Conservation (phyloP, 2,888 invertebrate genomes). For the Leucoptera coffeella region DNA sequence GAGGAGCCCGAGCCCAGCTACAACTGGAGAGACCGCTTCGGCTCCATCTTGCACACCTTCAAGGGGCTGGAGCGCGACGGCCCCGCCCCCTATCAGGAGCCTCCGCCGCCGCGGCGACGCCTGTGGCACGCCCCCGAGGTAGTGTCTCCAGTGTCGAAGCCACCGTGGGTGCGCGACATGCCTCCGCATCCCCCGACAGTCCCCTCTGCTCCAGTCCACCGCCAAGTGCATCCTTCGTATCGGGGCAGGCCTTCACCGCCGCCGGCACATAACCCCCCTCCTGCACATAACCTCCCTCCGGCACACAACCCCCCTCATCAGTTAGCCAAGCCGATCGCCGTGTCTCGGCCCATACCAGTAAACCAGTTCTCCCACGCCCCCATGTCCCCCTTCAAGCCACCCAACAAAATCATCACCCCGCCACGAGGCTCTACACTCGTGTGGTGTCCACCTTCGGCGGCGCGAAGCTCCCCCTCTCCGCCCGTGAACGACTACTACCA, state of each 20-base stretch:
- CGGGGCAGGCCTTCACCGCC: constrained; percentile 6
- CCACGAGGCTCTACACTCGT: constrained; percentile 22
- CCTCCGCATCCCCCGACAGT: constrained; percentile 48
- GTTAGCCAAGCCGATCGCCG: constrained; percentile 33
- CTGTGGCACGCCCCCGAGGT: constrained; percentile 63
- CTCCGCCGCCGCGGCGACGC: constrained; percentile 50
- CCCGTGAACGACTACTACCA: too few relatives aligned
- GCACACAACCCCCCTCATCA: constrained; percentile 22
- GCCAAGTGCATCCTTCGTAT: constrained; percentile 4
- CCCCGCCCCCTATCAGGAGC: constrained; percentile 30
- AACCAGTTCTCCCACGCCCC: constrained; percentile 74
- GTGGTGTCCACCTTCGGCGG: constrained; percentile 37
- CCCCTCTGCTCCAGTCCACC: too few relatives aligned
- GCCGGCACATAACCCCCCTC: constrained; percentile 7
- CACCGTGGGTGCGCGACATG: constrained; percentile 18
- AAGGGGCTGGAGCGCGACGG: constrained; percentile 51
- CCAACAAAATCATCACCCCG: constrained; percentile 33
- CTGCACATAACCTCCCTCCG: constrained; percentile 9
- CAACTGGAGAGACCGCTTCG: constrained; percentile 80
- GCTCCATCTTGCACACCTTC: constrained; percentile 76
- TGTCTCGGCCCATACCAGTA: constrained; percentile 56
- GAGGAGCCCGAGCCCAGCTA: constrained; percentile 20
- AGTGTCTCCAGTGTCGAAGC: constrained; percentile 21
- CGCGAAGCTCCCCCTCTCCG: constrained; percentile 21
- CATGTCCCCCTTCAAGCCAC: constrained; percentile 68